These are phyloP conservation scores for Campoletis raptor DNA, from an alignment of 2,888 invertebrate genomes.

Conservation along the genomic window DNA sequence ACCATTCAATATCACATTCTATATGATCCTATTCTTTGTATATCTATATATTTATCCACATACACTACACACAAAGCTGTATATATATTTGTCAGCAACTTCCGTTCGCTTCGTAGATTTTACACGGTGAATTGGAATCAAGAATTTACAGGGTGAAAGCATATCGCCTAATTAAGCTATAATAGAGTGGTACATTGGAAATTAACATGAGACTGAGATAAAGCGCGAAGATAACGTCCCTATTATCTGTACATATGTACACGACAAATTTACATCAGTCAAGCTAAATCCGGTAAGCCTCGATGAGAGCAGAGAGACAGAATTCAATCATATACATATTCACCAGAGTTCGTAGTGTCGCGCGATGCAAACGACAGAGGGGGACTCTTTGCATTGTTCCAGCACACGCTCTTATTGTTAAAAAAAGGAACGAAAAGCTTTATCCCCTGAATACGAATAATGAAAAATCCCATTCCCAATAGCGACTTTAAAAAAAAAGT, in stretches of 20 bases:
- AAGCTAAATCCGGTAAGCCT: conserved; percentile 1
- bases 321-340: conserved; percentile 49
- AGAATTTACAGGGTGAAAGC: conserved; percentile 52
- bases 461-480: not conserved
- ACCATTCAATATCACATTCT: conserved; percentile 57
- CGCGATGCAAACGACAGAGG: conserved; percentile 35
- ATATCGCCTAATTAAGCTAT: conserved; percentile 80
- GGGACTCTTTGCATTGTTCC: conserved; percentile 28
- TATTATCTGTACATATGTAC: not conserved
- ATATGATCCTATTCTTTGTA: not conserved
- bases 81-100: conserved; percentile 31
- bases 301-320: conserved; percentile 8
- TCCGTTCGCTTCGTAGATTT: conserved; percentile 76
- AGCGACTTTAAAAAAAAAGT: not conserved
- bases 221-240: conserved; percentile 11
- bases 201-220: conserved; percentile 30
- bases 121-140: conserved; percentile 73
- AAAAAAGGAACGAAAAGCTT: conserved; percentile 15
- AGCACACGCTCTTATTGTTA: not conserved
- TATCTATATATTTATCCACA: conserved; percentile 4
- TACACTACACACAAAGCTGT: not conserved
- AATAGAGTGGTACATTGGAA: conserved; percentile 70
- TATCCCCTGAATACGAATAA: not conserved
- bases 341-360: conserved; percentile 26
- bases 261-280: not conserved